Evolutionary conservation across 2,888 invertebrate species (phyloP), one percentile per base, ranked within the genome.

Genomic region (Parnassius smintheus): DNA sequence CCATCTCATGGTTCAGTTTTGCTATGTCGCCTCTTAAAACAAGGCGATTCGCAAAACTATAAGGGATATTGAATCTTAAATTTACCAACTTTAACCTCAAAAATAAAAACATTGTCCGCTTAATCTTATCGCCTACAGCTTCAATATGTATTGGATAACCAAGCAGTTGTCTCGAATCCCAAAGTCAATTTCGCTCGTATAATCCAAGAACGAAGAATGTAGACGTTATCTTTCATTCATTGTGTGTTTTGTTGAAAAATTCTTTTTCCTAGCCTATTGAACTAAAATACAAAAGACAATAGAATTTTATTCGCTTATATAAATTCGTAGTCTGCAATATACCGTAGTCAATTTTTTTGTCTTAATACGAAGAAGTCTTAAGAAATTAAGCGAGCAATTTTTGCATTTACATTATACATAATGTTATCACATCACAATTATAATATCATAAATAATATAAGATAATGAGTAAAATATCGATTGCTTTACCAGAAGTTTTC

Each of bases 151-250:
- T 11, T 1, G 12, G 2, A 1, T n/a, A 10, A 48, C 44, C n/a
- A 1, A 35, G 45, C 44, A 83, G 82, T 85, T 86, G 85, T 85
- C 83, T 85, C 75, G 87, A 87, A 86, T 83, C 86, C 85, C 78
- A 78, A 79, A 87, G 87, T 87, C 86, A 86, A 87, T 87, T 86
- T 80, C 75, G 75, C 74, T 73, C 80, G 78, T 76, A 85, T 85
- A 86, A 86, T 85, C 81, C 82, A 70, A 18, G 51, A 58, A 18
- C 18, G n/a, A 51, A 13, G 52, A 51, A 52, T 35, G 45, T 51
- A 13, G 22, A 22, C 45, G 58, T 58, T 58, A 58, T 51, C 57
- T 57, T 41, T 57, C 58, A 51, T 58, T 51, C 51, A 9, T 42
- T 18, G 51, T 51, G 52, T 50, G 59, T 59, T 51, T 59, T 59